Evolutionary conservation across 2,888 invertebrate species (phyloP).

Genomic region (Ophion ellenae): DNA sequence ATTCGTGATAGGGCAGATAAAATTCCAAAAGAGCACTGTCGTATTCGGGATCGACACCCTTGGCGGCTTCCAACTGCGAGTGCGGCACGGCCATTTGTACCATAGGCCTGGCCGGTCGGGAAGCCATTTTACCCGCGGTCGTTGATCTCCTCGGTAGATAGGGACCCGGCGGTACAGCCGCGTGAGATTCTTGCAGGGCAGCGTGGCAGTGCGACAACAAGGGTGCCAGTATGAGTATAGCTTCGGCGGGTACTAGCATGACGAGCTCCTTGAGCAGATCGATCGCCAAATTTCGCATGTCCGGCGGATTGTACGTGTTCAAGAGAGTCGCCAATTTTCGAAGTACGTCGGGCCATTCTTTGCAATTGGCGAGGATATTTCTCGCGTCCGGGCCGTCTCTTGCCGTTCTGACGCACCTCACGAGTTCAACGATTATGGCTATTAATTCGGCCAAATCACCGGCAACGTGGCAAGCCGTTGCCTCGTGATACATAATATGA

Average conservation of each 20-base stretch:
- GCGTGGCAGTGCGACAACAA: slow-evolving; percentile 93
- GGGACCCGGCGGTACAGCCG: slow-evolving; percentile 89
- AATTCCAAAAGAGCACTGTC: slow-evolving; percentile 91
- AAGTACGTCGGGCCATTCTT: slow-evolving; percentile 95
- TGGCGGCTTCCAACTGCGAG: slow-evolving; percentile 89
- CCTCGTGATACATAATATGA: slow-evolving; percentile 97
- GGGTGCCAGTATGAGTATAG: slow-evolving; percentile 93
- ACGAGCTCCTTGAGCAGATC: slow-evolving; percentile 92
- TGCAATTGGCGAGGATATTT: slow-evolving; percentile 88
- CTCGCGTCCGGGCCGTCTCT: slow-evolving; percentile 89
- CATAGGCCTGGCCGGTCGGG: slow-evolving; percentile 91
- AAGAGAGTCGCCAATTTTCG: slow-evolving; percentile 93
- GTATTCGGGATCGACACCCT: slow-evolving; percentile 91
- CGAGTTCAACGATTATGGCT: slow-evolving; percentile 90
- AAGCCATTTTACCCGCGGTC: slow-evolving; percentile 86
- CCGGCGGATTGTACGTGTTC: slow-evolving; percentile 94
- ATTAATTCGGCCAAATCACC: slow-evolving; percentile 94
- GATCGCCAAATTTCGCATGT: slow-evolving; percentile 91
- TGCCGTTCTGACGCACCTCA: slow-evolving; percentile 89
- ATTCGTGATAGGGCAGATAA: slow-evolving; percentile 94
- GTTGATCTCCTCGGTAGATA: slow-evolving; percentile 90
- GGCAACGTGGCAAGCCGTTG: slow-evolving; percentile 94
- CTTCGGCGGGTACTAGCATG: slow-evolving; percentile 91
- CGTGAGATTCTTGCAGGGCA: slow-evolving; percentile 90
- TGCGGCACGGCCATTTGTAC: slow-evolving; percentile 94